These are phyloP conservation scores for Chrysodeixis includens DNA, from an alignment of 2,888 invertebrate genomes.

Conservation along the genomic window DNA sequence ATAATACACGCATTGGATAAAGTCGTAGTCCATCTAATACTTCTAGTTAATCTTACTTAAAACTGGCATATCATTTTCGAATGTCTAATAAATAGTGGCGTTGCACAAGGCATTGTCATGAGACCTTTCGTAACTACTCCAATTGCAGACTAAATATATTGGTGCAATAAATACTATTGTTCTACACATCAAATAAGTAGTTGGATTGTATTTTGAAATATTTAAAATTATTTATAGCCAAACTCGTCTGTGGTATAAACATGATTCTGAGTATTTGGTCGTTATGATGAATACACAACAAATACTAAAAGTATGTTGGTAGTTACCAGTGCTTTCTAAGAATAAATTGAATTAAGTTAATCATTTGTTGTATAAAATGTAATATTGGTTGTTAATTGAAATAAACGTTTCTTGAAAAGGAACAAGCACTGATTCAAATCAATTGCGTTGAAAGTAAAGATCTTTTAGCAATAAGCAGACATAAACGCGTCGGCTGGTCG, in stretches of 20 bases:
- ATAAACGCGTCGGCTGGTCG: slow-evolving; percentile 57
- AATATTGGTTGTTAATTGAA: slow-evolving; percentile 7
- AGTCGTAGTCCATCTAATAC: too few relatives aligned
- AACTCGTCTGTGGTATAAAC: too few relatives aligned
- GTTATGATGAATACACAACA: neutral
- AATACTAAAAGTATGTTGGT: neutral
- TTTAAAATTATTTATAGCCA: too few relatives aligned
- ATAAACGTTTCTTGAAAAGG: slow-evolving; percentile 27
- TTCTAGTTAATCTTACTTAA: neutral
- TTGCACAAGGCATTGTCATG: slow-evolving; percentile 14
- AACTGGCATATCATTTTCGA: neutral
- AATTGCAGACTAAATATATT: neutral
- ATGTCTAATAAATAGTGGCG: neutral
- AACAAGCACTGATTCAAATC: slow-evolving; percentile 35
- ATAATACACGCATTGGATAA: too few relatives aligned
- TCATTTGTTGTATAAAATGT: too few relatives aligned
- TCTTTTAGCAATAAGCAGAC: slow-evolving; percentile 47
- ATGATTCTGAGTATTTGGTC: too few relatives aligned
- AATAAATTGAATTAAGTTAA: too few relatives aligned
- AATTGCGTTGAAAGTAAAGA: slow-evolving; percentile 51
- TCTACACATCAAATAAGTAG: neutral
- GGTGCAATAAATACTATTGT: neutral
- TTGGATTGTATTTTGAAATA: too few relatives aligned
- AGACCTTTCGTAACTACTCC: neutral
- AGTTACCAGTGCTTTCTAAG: too few relatives aligned